phyloP scores from a whole-genome alignment of 2,888 invertebrate genomes.

The Cantharis rustica region DNA sequence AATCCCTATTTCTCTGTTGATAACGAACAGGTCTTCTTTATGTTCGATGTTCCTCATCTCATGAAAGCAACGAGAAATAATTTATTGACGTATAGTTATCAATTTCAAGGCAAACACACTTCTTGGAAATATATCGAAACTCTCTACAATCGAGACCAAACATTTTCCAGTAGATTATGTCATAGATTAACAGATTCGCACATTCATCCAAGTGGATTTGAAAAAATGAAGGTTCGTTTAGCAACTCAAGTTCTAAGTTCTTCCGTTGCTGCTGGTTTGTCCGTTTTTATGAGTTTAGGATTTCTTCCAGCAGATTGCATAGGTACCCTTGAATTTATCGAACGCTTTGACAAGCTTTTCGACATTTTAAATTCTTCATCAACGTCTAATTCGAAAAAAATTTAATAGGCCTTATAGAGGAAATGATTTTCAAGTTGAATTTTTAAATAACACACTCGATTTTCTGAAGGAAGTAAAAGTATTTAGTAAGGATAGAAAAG shows the following conservation, averaged over 20 bases:
- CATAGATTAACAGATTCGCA: slow-evolving; percentile 8
- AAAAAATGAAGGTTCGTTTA: slow-evolving; percentile 36
- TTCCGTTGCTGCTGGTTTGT: slow-evolving; percentile 33
- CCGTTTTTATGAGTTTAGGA: slow-evolving; percentile 24
- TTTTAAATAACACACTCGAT: slow-evolving; percentile 27
- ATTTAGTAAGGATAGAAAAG: neutral
- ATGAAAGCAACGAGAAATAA: too few species aligned
- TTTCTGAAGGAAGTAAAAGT: slow-evolving; percentile 13
- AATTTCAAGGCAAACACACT: too few species aligned
- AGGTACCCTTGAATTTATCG: slow-evolving; percentile 28
- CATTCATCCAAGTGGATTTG: slow-evolving; percentile 31
- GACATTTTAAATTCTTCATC: slow-evolving; percentile 36
- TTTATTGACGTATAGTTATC: too few species aligned
- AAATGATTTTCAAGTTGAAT: slow-evolving; percentile 18
- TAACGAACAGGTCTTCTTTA: too few species aligned
- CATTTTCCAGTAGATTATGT: too few species aligned
- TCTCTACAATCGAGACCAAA: too few species aligned
- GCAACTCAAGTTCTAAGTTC: slow-evolving; percentile 35
- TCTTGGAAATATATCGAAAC: too few species aligned
- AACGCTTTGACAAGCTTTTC: slow-evolving; percentile 36
- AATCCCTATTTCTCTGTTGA: too few species aligned
- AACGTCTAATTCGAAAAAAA: slow-evolving; percentile 7
- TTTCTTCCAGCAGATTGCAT: slow-evolving; percentile 21
- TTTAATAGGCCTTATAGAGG: slow-evolving; percentile 12
- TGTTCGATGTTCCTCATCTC: too few species aligned